Base-by-base conservation (phyloP, 2,888 invertebrate genomes). In the Megamerina dolium region DNA sequence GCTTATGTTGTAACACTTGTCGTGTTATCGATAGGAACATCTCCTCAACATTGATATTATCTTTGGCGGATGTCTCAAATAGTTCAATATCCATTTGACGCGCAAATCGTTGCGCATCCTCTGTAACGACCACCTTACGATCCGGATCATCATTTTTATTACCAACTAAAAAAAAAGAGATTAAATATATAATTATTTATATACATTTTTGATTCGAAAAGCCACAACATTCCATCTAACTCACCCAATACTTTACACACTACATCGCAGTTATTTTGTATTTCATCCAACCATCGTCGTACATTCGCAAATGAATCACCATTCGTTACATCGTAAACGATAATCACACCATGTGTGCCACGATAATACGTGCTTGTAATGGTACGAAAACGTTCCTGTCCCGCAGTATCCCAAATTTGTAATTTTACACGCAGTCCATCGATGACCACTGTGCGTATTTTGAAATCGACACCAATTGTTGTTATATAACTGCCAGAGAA, bases 241-340 rank as follows among this genome's bases (percentile, higher is more conserved):
- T 77, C 72, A 90, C 91, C 92, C 79, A 97, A 80, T 72, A 97
- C 92, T 81, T 91, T 89, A 77, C 93, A 94, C 56, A 96, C 96
- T 63, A 93, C 90, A 78, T 99, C 97, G 82, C 99, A 99, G 77
- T 99, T 97, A 70, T 95, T 92, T 70, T 97, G 96, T 56, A 99
- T 99, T 77, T 99, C 99, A 70, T 95, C 93, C 41, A 99, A 77
- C 99, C 99, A 99, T 68, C 97, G 78, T 71, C 96, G 95, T 3
- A 99, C 97, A 74, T 99, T 99, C 49, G 95, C 95, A 75, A 99
- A 99, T 38, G 96, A 94, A 70, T 99, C 97, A 31, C 96, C 97
- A 72, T 90, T 95, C 50, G 92, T 93, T 39, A 99, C 97, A 79
- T 99, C 99, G 74, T 99, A 99, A 12, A 99, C 99, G 35, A 99